These are phyloP conservation scores for Drosophila picticornis DNA, from an alignment of 2,888 invertebrate species.

Conservation along the genomic window DNA sequence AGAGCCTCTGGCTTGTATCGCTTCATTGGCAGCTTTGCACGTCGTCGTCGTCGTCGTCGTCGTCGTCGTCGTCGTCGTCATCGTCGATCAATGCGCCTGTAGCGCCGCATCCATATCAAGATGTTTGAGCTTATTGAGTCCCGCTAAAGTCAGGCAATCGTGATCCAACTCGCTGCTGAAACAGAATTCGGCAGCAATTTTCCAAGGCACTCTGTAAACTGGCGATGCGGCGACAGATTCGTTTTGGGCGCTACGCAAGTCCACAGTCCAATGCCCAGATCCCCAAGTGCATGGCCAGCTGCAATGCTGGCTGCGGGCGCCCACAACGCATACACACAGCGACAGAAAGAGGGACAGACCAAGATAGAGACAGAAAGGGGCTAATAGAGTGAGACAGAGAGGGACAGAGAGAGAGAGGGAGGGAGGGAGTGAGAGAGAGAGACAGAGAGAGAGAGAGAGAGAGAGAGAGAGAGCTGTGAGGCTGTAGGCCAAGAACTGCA, in stretches of 20 bases:
- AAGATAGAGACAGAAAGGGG: neutral
- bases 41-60: conserved; percentile 46
- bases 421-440: neutral
- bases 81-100: conserved; percentile 71
- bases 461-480: neutral
- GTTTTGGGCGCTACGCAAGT: conserved; percentile 73
- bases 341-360: neutral
- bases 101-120: conserved; percentile 77
- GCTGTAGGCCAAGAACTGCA: conserved; percentile 27
- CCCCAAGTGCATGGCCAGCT: conserved; percentile 24
- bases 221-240: conserved; percentile 80
- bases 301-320: conserved; percentile 39
- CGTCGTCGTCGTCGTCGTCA: conserved; percentile 47
- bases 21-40: conserved; percentile 81
- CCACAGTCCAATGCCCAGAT: conserved; percentile 2
- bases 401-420: conserved; percentile 3
- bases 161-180: conserved; percentile 56
- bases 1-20: conserved; percentile 51
- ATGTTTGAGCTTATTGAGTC: conserved; percentile 63
- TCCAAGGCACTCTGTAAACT: conserved; percentile 42
- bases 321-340: conserved; percentile 33
- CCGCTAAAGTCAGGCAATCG: conserved; percentile 58
- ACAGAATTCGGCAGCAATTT: conserved; percentile 68
- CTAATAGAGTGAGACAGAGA: too few relatives aligned
- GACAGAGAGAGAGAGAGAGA: conserved; percentile 2